phyloP scores from a whole-genome alignment of 1,140 invertebrate genomes.

The Anastrepha ludens region DNA sequence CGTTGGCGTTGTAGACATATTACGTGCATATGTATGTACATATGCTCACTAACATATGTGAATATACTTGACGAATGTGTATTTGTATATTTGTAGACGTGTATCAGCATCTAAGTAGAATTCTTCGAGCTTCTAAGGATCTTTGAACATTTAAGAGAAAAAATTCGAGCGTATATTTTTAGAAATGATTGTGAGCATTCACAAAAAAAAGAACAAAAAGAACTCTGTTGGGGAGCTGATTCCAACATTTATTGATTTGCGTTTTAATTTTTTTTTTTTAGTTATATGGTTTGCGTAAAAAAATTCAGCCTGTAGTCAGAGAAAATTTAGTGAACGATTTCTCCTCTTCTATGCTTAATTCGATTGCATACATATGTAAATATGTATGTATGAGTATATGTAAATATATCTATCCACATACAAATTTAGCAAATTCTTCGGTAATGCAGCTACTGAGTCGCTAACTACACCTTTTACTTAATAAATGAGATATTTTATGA shows the following conservation, averaged over 20 bases:
- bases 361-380: no score
- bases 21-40: not conserved
- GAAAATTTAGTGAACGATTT: no score
- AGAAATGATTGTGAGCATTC: not conserved
- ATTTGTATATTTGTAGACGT: not conserved
- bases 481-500: no score
- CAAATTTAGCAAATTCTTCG: no score
- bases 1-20: not conserved
- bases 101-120: not conserved
- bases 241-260: not conserved
- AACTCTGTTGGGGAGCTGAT: not conserved
- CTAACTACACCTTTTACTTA: no score
- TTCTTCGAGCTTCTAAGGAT: not conserved
- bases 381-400: no score
- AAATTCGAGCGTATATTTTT: conserved; percentile 27
- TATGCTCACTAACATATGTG: not conserved
- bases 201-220: not conserved
- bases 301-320: no score
- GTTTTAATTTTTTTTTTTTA: not conserved
- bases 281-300: no score
- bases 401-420: no score
- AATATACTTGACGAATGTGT: no score
- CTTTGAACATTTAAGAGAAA: not conserved
- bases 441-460: no score
- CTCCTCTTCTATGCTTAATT: no score